Percentiles rank a stretch among this genome's conserved stretches.
Conservation (phyloP, 2,113 vertebrate species). For the Oryzias javanicus region DNA sequence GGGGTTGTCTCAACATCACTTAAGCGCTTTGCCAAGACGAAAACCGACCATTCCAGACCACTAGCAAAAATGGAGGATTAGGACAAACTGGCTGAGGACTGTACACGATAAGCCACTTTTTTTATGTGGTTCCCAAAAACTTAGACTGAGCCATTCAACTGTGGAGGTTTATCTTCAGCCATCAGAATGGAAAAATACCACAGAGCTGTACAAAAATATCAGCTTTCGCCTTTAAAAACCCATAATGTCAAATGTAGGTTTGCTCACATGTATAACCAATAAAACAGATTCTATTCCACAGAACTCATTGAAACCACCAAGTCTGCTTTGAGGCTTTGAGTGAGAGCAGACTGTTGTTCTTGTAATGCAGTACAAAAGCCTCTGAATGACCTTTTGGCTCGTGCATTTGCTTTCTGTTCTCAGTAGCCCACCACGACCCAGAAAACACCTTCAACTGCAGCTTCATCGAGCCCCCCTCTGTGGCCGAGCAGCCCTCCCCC, state of each 20-base stretch:
- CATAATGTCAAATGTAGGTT: conserved; percentile 7
- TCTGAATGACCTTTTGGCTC: conserved; percentile 60
- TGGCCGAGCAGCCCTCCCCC: conserved; percentile 89
- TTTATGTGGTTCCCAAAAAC: neutral
- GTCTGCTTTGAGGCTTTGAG: conserved; percentile 22
- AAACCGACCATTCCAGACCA: too few species aligned
- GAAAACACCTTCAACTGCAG: conserved; percentile 97
- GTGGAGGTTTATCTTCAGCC: conserved; percentile 1
- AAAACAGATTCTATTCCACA: conserved; percentile 18
- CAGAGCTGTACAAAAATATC: neutral
- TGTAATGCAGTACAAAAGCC: conserved; percentile 54
- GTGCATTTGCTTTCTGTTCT: conserved; percentile 62
- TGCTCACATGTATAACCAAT: conserved; percentile 20
- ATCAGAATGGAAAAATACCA: conserved; percentile 4
- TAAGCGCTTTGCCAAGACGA: too few species aligned
- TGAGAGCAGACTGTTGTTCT: conserved; percentile 64
- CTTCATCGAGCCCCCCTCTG: conserved; percentile 91
- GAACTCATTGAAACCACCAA: conserved; percentile 32
- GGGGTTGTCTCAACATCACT: too few species aligned
- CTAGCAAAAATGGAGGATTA: too few species aligned
- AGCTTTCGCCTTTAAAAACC: neutral
- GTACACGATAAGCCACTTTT: too few species aligned
- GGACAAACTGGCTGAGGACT: too few species aligned
- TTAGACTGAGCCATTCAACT: neutral
- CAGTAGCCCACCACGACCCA: conserved; percentile 94